Evolutionary conservation across 2,797 vertebrate genomes (phyloP).

Genomic region (Smutsia gigantea): DNA sequence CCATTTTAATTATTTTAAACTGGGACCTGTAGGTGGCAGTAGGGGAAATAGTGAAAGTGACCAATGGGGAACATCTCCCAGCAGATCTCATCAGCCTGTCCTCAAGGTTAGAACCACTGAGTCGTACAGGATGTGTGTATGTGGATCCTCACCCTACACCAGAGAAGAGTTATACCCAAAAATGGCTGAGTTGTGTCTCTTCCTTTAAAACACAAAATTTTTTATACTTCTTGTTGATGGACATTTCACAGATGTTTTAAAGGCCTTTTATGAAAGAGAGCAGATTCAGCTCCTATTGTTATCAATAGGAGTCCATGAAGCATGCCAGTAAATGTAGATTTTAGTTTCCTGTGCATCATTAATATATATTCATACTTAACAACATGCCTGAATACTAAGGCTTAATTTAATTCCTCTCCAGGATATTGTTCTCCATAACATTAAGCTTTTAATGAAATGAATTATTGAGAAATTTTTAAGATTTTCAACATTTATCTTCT

Average conservation of each 20-base stretch:
- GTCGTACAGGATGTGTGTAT: constrained; percentile 81
- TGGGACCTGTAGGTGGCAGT: constrained; percentile 96
- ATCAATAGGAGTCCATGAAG: constrained; percentile 17
- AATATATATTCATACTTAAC: neutral
- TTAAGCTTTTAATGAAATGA: constrained; percentile 36
- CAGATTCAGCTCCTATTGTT: constrained; percentile 51
- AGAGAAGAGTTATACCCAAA: constrained; percentile 1
- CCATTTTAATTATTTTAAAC: constrained; percentile 88
- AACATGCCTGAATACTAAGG: constrained; percentile 39
- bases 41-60: constrained; percentile 99
- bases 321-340: constrained; percentile 32
- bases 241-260: constrained; percentile 53
- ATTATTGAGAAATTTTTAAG: constrained; percentile 60
- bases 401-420: constrained; percentile 15
- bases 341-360: neutral
- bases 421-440: neutral
- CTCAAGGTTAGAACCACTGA: constrained; percentile 95
- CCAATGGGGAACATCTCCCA: constrained; percentile 99
- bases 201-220: constrained; percentile 27
- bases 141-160: constrained; percentile 87
- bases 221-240: constrained; percentile 26
- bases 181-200: constrained; percentile 39
- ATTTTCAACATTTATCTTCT: constrained; percentile 32
- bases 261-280: neutral
- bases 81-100: constrained; percentile 99